Percentiles rank a stretch among this genome's conserved stretches.
These are phyloP conservation scores for Hippocampus abdominalis DNA, from an alignment of 2,113 vertebrate genomes.

Conservation along the genomic window DNA sequence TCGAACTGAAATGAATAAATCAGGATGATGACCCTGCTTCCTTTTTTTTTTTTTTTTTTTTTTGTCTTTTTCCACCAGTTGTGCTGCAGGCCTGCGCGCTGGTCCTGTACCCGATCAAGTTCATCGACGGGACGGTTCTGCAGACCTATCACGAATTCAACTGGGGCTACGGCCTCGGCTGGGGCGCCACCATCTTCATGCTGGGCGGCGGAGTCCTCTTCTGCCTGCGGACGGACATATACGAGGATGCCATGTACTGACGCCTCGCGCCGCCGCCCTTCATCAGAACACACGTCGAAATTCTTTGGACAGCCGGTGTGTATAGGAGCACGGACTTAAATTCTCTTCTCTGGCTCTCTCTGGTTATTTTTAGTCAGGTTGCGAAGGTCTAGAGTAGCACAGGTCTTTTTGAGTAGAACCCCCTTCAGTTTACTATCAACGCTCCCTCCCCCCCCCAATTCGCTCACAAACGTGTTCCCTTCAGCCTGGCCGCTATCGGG, in stretches of 20 bases:
- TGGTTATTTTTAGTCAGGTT: slow-evolving; percentile 63
- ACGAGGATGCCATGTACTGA: slow-evolving; percentile 75
- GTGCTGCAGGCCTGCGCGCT: slow-evolving; percentile 79
- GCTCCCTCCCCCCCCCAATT: background rate
- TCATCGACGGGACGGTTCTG: slow-evolving; percentile 75
- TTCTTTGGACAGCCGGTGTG: background rate
- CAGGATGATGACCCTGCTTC: too few species aligned
- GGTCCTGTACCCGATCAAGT: slow-evolving; percentile 81
- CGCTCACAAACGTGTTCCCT: slow-evolving; percentile 10
- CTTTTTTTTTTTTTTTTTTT: slow-evolving; percentile 3
- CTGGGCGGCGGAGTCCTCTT: slow-evolving; percentile 78
- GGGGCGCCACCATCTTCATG: slow-evolving; percentile 83
- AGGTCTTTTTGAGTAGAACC: slow-evolving; percentile 36
- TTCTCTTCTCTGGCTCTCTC: slow-evolving; percentile 16
- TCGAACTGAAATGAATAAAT: too few species aligned
- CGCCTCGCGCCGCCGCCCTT: background rate
- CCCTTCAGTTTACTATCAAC: background rate
- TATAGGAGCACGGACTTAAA: background rate
- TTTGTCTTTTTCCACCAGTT: slow-evolving; percentile 52
- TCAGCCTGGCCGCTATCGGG: slow-evolving; percentile 28
- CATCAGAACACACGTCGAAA: background rate
- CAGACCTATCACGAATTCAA: slow-evolving; percentile 82
- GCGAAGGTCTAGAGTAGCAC: slow-evolving; percentile 44
- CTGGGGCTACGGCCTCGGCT: slow-evolving; percentile 83
- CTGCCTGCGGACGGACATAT: slow-evolving; percentile 77